Base-by-base conservation (phyloP, 2,797 vertebrate species). In the Galaxias olidus region DNA sequence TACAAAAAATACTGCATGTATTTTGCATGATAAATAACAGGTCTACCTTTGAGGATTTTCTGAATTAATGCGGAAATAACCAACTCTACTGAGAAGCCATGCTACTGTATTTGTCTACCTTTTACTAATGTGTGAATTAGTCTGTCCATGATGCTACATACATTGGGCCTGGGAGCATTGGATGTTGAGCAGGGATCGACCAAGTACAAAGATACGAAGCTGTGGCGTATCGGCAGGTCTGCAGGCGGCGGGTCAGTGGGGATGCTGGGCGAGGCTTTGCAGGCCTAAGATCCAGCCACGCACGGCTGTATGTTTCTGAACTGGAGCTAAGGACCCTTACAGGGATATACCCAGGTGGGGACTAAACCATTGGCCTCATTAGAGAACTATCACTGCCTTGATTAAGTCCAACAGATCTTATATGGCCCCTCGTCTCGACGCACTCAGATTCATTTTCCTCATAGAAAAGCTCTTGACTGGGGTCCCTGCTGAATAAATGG, bases 1-100 rank as follows among this genome's bases (percentile, higher is more conserved):
- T 83, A 77, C 74, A 82, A 81, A 80, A 89, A 91, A 91, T 89
- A 86, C 84, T 79, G 87, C 78, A 86, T 75, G 70, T 88, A 81
- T 88, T 89, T 81, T 81, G 56, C 77, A 85, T 65, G 78, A 81
- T 80, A 88, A 83, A 73, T 78, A 81, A 79, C 79, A 70, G 63
- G 70, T 71, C 30, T 59, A 59, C 43, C 30, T 63, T 56, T 20
- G 49, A 43, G 6, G 12, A 71, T 64, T 82, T 19, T 14, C 46
- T 47, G 14, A 47, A 47, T 47, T 0, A 47, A 47, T 12, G 46
- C 46, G 6, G 30, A 30, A 2, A 30, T 30, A 30, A 30, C 30
- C 30, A 30, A 30, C 30, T 30, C 6, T 30, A 30, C 6, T 30
- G 30, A 30, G 30, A 6, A 30, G 30, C 30, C 30, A 30, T 30